Base-by-base conservation (phyloP, 37 sponge, comb jelly and placozoan species). In the Chondrosia reniformis region DNA sequence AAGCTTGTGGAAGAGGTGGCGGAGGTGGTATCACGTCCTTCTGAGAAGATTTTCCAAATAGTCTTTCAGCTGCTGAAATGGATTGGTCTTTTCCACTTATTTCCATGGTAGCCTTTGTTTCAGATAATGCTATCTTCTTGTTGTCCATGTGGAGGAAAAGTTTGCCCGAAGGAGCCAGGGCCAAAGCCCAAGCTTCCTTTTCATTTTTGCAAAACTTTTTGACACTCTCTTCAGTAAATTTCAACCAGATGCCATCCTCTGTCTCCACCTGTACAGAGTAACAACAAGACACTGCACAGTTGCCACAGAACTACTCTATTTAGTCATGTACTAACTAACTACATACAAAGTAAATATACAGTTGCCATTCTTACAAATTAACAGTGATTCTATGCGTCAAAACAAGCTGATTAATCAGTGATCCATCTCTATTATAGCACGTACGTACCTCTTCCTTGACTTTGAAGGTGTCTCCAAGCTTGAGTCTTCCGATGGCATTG, bases 181-280 rank as follows among this genome's bases (percentile, higher is more conserved):
- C 91, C 5, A 94, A 79, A n/a, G 94, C 87, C 94, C 94, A 94
- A 0, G 85, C 84, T 43, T 89, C 90, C 27, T 57, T 34, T 24
- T 86, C 85, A 33, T 43, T 32, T 5, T 87, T 77, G 75, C 91
- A 87, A 72, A 82, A 89, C 82, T 85, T 89, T 52, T 81, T 61
- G 36, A 44, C 76, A 15, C 65, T 77, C 34, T 84, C 87, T 21
- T 78, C 67, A 27, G 80, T 56, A 27, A 95, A 85, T 49, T 89
- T 92, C 78, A 95, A 77, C 96, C 96, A 95, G 6, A 90, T 81
- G 4, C 93, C 93, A 81, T 92, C 92, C 33, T 91, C 87, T 33
- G 85, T 89, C 46, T 88, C 89, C 46, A 80, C 81, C 93, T 93
- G 49, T 12, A 55, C 22, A 12, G 19, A 22, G 24, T 24, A 36